Percentiles rank a stretch among this genome's conserved stretches.
phyloP scores from a whole-genome alignment of 2,888 invertebrate genomes.

The Synergus gifuensis region DNA sequence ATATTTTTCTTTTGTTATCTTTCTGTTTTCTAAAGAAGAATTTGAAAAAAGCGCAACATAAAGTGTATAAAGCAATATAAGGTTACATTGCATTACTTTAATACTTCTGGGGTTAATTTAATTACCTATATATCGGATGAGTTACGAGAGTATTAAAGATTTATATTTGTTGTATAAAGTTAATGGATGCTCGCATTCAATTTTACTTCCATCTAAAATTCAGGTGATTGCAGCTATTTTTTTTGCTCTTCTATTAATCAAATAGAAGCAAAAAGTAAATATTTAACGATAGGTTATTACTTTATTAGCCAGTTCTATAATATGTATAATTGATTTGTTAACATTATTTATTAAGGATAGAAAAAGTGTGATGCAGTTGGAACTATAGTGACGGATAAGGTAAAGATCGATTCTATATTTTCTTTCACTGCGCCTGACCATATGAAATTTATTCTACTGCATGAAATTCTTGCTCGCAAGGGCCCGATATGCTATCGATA shows the following conservation, averaged over 20 bases:
- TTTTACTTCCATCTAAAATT: not conserved
- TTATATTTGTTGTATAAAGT: not conserved
- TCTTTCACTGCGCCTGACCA: constrained; percentile 14
- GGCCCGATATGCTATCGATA: not conserved
- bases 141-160: not conserved
- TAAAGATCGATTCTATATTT: constrained; percentile 3
- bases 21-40: not conserved
- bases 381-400: not conserved
- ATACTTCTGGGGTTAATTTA: not conserved
- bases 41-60: not conserved
- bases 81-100: not conserved
- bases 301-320: not conserved
- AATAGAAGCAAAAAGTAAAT: too few relatives aligned
- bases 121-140: not conserved
- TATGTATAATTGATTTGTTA: not conserved
- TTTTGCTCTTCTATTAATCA: too few relatives aligned
- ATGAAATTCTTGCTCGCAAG: not conserved
- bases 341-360: not conserved
- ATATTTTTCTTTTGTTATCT: not conserved
- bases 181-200: not conserved
- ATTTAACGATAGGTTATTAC: not conserved
- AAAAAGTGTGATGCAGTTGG: not conserved
- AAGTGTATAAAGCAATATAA: too few relatives aligned
- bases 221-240: too few relatives aligned
- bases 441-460: not conserved